These are phyloP conservation scores for Meandrusa payeni DNA, from an alignment of 2,888 invertebrate species.

Conservation along the genomic window DNA sequence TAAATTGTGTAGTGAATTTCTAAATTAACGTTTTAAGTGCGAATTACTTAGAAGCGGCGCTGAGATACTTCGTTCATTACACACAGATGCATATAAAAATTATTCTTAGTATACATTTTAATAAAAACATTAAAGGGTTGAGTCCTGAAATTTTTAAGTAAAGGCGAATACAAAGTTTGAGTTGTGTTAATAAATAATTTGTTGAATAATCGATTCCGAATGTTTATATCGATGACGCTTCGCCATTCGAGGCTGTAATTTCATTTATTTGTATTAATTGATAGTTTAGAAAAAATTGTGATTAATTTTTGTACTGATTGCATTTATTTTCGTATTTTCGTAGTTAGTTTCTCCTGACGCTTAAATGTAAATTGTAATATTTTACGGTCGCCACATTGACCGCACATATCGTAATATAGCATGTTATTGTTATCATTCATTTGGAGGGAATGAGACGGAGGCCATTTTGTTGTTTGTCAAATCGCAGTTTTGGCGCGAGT, in stretches of 20 bases:
- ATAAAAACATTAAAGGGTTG: too few species aligned
- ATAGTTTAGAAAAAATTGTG: neutral
- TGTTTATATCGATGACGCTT: too few species aligned
- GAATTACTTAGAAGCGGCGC: conserved; percentile 8
- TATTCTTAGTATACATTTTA: too few species aligned
- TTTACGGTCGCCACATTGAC: conserved; percentile 10
- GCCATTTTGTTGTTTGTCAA: conserved; percentile 10
- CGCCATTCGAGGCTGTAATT: too few species aligned
- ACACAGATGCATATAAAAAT: too few species aligned
- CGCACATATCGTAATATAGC: conserved; percentile 26
- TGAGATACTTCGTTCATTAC: neutral
- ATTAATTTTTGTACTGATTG: conserved; percentile 25
- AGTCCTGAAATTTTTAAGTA: too few species aligned
- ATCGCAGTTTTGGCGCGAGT: too few species aligned
- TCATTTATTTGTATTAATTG: neutral
- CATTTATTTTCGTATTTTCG: conserved; percentile 33
- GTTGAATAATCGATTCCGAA: too few species aligned
- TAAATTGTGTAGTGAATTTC: conserved; percentile 41
- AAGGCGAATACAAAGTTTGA: too few species aligned
- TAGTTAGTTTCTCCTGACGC: conserved; percentile 18
- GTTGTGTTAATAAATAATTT: too few species aligned
- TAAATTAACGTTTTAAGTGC: too few species aligned
- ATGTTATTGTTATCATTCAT: conserved; percentile 8
- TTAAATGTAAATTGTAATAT: conserved; percentile 15
- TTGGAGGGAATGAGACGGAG: conserved; percentile 9